Base-by-base conservation (phyloP, 2,797 vertebrate genomes). In the Pogoniulus pusillus region DNA sequence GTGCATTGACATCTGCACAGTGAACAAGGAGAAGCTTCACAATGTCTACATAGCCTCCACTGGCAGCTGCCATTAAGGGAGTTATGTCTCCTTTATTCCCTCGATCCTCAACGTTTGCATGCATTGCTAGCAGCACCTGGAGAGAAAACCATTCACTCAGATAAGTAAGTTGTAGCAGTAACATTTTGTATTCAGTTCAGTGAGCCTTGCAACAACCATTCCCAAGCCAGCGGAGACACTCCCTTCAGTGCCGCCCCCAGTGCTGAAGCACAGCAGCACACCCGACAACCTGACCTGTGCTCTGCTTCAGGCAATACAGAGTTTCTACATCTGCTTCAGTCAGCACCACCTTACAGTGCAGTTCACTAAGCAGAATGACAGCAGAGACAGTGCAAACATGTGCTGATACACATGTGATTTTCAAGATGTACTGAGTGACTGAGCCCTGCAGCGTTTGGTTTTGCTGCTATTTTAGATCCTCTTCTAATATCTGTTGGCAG, bases 1-100 rank as follows among this genome's bases (percentile, higher is more conserved):
- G 99, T 85, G 99, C 99, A 37, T 99, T 99, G 89, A 99, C 99
- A 82, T 99, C 99, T 55, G 99, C 99, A 90, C 98, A 98, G 34
- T 99, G 99, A 90, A 99, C 98, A 78, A 99, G 98, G 85, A 99
- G 98, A 94, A 99, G 98, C 96, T 99, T 99, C 77, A 99, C 99
- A 11, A 99, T 99, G 95, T 99, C 99, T 88, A 99, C 98, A 47
- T 99, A 99, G 93, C 99, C 99, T 68, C 99, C 99, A 7, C 99
- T 99, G 95, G 99, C 99, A 93, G 99, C 99, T 96, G 99, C 99
- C 99, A 99, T 99, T 45, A 99, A 97, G 85, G 99, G 99, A 45
- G 99, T 99, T 96, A 99, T 99, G 96, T 99, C 99, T 32, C 99
- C 99, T 96, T 99, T 99, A 97, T 99, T 99, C 66, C 99, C 99